A percentile compares a stretch with the other conserved stretches of the same genome.
Conservation (phyloP, 2,113 vertebrate genomes). For the Strigops habroptila region DNA sequence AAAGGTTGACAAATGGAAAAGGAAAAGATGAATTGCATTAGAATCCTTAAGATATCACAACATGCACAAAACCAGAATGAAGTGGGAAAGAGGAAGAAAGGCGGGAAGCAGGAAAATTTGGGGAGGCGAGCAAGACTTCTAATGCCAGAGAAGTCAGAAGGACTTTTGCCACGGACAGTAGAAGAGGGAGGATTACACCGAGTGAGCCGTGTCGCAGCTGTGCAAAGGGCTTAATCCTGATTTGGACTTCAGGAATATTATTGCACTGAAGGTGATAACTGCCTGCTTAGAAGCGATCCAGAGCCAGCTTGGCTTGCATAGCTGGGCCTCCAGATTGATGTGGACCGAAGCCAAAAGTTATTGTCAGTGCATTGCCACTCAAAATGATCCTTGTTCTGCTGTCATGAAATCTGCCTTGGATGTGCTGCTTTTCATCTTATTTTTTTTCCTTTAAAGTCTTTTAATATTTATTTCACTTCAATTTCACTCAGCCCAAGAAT, state of each 20-base stretch:
- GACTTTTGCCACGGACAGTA: neutral
- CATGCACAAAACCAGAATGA: neutral
- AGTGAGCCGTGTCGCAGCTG: neutral
- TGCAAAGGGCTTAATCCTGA: neutral
- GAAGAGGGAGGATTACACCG: neutral
- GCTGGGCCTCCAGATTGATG: constrained; percentile 33
- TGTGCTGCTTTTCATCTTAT: neutral
- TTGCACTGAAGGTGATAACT: neutral
- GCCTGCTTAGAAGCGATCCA: neutral
- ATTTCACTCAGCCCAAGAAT: neutral
- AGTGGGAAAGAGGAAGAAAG: neutral
- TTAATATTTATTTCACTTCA: neutral
- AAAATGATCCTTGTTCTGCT: constrained; percentile 31
- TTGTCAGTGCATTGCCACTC: constrained; percentile 49
- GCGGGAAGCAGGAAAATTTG: neutral
- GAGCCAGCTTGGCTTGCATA: constrained; percentile 40
- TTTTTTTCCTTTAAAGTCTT: neutral
- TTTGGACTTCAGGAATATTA: neutral
- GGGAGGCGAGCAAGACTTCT: neutral
- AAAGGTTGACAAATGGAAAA: neutral
- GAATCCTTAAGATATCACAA: neutral
- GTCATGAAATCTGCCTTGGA: constrained; percentile 42
- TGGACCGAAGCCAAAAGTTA: constrained; percentile 27
- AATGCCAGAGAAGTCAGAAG: neutral
- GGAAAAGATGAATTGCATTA: neutral